Evolutionary conservation across 2,113 vertebrate species (phyloP).

Genomic region (Cyanistes caeruleus): DNA sequence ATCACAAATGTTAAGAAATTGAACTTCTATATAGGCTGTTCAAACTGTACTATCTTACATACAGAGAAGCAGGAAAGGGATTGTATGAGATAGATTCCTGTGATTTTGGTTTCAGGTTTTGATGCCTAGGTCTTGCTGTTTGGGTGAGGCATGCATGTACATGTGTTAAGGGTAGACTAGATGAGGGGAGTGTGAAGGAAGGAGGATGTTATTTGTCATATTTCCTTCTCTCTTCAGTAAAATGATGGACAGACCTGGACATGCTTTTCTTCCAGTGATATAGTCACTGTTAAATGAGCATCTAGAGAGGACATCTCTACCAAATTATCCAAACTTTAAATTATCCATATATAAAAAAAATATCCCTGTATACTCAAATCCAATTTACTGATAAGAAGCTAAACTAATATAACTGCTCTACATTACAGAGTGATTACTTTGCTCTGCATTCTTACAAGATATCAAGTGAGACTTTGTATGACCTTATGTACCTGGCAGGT

Average conservation of each 20-base stretch:
- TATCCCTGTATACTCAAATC: not conserved
- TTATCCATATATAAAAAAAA: not conserved
- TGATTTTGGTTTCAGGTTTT: not conserved
- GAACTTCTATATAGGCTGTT: not conserved
- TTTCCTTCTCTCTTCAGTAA: not conserved
- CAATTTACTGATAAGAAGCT: not conserved
- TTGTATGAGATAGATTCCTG: not conserved
- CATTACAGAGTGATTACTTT: not conserved
- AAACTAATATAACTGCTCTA: not conserved
- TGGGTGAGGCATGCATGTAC: not conserved
- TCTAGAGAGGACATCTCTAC: not conserved
- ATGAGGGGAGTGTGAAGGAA: not conserved
- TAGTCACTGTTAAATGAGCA: fast-evolving
- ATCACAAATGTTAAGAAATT: not conserved
- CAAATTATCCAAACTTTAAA: not conserved
- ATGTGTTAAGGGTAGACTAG: not conserved
- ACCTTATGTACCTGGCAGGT: not conserved
- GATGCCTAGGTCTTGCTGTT: not conserved
- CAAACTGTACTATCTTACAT: not conserved
- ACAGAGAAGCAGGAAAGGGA: not conserved
- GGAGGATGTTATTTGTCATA: not conserved
- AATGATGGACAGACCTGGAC: not conserved
- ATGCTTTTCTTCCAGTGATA: not conserved
- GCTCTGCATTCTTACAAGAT: not conserved
- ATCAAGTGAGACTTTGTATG: not conserved